Evolutionary conservation across 2,113 vertebrate species (phyloP), one percentile per base, ranked within the genome.

Genomic region (Motacilla alba): DNA sequence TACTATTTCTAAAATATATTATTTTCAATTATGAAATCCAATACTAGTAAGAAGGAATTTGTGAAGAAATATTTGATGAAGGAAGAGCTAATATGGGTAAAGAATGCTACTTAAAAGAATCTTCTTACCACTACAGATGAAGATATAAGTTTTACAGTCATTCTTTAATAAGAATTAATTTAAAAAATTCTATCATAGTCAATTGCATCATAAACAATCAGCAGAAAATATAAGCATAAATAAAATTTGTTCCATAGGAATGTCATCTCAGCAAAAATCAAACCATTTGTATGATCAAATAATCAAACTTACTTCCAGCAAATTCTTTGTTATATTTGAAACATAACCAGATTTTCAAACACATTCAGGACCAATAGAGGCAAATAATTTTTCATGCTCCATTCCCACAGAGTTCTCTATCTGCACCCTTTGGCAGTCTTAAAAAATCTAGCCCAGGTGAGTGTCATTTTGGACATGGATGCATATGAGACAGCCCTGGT

Each of bases 341-440:
- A 60, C 0, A 2, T 43, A 79, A 73, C 12, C 22, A 49, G 22
- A 33, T 76, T 76, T 85, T 39, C n/a, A 56, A 41, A 84, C 14
- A 13, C 7, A 6, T 68, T 76, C 46, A 39, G 41, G 21, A 87
- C 37, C 6, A 27, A 30, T 3, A 58, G 50, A 75, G 8, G 31
- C 21, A 59, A 41, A 35, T 7, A 1, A 0, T 8, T 78, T 87
- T 43, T 23, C 18, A n/a, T 43, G 27, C 4, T 19, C 17, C 9
- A 3, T 12, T 87, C 31, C 24, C 22, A 56, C 17, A 0, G 0
- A 75, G 7, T 49, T 70, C n/a, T 66, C 30, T 70, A 12, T 11
- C 15, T 70, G 10, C 19, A 67, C 18, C 41, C 26, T 84, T 75
- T 19, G 7, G 4, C 15, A 49, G 19, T 31, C 31, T 70, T 52